Base-by-base conservation (phyloP, 2,113 vertebrate species). In the Engraulis encrasicolus region DNA sequence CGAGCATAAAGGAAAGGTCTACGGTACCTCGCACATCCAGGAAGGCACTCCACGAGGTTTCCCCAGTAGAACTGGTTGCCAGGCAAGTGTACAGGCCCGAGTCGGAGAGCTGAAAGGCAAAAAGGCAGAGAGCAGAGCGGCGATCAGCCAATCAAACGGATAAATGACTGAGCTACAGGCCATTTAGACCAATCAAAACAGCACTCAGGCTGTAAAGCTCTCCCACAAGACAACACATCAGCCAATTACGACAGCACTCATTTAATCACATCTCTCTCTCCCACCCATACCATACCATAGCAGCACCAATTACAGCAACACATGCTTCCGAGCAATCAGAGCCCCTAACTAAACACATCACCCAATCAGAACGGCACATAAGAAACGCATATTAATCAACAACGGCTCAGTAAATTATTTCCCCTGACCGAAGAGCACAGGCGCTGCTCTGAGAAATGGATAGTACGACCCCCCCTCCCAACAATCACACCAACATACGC, bases 1-100 rank as follows among this genome's bases (percentile, higher is more conserved):
- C 27, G 19, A 40, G 45, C 52, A 79, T 12, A 74, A 74, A 20
- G 34, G n/a, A n/a, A n/a, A n/a, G n/a, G n/a, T n/a, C n/a, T n/a
- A n/a, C 79, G 34, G 87, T 86, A 99, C 98, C 97, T 93, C 95
- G 95, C 81, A 99, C 96, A 88, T 99, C 97, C 89, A 99, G 91
- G 89, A 97, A 97, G n/a, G 98, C 96, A 77, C 96, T 98, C 98
- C 98, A 99, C 0, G 97, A 97, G 0, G 97, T 99, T 90, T 99
- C 97, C 45, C 98, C 98, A 91, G 96, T 99, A 83, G 98, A 98
- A 92, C 98, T 99, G 48, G 96, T 97, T 18, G 97, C 98, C 84
- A 99, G 96, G 7, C 98, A 99, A 50, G 97, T 98, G 20, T 98
- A 99, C 58, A 97, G 94, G 36, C 98, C 98, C 2, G 95, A 95